Evolutionary conservation across 2,888 invertebrate species (phyloP).

Genomic region (Lysandra bellargus): DNA sequence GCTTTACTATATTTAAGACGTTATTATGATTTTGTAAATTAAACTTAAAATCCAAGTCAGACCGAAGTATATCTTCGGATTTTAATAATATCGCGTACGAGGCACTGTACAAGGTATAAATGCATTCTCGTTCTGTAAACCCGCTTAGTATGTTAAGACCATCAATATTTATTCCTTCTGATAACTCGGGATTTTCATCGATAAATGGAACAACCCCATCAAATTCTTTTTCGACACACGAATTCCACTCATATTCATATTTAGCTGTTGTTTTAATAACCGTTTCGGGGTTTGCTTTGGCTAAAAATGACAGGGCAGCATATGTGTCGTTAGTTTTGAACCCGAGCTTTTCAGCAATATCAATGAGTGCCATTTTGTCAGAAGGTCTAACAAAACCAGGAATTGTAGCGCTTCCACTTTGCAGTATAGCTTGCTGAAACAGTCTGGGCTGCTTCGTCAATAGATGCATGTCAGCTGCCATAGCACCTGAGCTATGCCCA

Average conservation of each 20-base stretch:
- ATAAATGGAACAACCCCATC: not conserved
- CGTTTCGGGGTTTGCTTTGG: not conserved
- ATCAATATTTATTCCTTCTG: constrained; percentile 1
- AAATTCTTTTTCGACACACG: constrained; percentile 14
- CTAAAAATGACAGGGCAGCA: not conserved
- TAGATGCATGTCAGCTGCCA: constrained; percentile 23
- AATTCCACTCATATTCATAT: not conserved
- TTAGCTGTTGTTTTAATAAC: not conserved
- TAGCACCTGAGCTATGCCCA: constrained; percentile 29
- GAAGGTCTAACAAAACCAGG: not conserved
- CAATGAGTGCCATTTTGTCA: not conserved
- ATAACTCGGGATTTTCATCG: not conserved
- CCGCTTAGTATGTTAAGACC: constrained; percentile 14
- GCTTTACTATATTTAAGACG: not conserved
- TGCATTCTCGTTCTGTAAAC: not conserved
- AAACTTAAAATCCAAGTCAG: not conserved
- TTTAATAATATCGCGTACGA: not conserved
- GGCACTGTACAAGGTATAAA: not conserved
- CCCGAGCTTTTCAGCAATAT: constrained; percentile 4
- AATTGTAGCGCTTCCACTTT: constrained; percentile 5
- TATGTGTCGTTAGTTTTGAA: constrained; percentile 2
- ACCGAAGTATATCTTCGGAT: not conserved
- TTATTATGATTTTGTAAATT: not conserved
- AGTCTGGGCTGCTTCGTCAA: not conserved
- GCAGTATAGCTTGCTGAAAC: constrained; percentile 27